A percentile compares a stretch with the other conserved stretches of the same genome.
Conservation (phyloP, 2,888 invertebrate species). For the Cylindroiulus punctatus region DNA sequence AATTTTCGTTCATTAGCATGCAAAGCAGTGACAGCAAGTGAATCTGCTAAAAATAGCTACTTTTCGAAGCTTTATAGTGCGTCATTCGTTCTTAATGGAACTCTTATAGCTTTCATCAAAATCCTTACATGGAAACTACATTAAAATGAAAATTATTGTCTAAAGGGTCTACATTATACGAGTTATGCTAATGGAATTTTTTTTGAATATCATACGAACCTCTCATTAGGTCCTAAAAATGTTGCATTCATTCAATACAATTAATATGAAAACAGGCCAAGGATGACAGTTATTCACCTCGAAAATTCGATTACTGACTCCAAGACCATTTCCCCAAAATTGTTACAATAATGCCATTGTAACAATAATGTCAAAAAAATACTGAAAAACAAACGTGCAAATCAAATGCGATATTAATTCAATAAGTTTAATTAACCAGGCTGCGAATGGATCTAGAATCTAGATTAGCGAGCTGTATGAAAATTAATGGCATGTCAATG, state of each 20-base stretch:
- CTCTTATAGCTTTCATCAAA: constrained; percentile 11
- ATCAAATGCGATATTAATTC: no score
- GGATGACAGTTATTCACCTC: neutral
- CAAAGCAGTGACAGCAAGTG: neutral
- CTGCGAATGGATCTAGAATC: no score
- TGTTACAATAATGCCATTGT: no score
- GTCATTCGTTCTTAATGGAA: constrained; percentile 26
- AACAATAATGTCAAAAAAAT: no score
- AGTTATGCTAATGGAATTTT: neutral
- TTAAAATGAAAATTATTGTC: neutral
- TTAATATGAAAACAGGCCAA: neutral
- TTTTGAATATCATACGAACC: neutral
- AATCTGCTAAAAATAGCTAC: neutral
- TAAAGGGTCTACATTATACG: neutral
- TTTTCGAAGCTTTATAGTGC: neutral
- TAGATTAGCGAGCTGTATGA: no score
- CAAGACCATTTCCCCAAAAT: neutral
- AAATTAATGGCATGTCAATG: no score
- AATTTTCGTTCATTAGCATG: neutral
- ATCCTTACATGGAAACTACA: neutral
- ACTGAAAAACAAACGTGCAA: no score
- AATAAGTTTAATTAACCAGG: no score
- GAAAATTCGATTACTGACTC: neutral
- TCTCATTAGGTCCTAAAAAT: neutral
- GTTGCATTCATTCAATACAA: neutral